Evolutionary conservation across 2,113 vertebrate species (phyloP), one percentile per base, ranked within the genome.

Genomic region (Falcunculus frontatus): DNA sequence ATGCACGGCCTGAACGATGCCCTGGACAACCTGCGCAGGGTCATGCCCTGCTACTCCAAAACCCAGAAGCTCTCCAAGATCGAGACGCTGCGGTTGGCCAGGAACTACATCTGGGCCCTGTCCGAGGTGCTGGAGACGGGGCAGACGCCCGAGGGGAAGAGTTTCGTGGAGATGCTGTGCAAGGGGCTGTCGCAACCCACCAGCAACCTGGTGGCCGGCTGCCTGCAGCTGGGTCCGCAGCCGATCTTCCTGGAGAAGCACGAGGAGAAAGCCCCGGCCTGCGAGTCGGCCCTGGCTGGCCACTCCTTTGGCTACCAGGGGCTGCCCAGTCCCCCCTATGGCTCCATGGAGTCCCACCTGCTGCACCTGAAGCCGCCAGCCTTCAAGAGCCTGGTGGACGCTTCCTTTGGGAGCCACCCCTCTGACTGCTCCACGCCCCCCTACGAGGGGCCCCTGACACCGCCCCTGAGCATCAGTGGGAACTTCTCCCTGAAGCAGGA

Each of bases 31-130:
- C 98, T 99, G 80, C 97, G 99, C 52, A 93, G 98, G 84, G 99
- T 99, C 50, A 99, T 99, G 99, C 99, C 99, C n/a, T 99, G 99
- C 86, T 99, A 99, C 96, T 99, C 99, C 87, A 99, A 99, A 82
- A 99, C 99, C 4, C 99, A 99, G 75, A 99, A 99, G 68, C 96
- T 99, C 49, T 99, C 99, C 84, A 99, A 99, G 96, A 99, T 99
- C 23, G 99, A 99, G 97, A 99, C 99, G 1, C 95, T 99, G 60
- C 97, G 99, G 72, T 96, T 99, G 55, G 99, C 99, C 15, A 98
- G 98, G 93, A 99, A 99, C 90, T 99, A 99, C 95, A 99, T 99
- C 96, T 99, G 99, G 99, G 99, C 99, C 60, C 97, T 99, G 89
- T 99, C 99, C 1, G 99, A 99, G 97, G 99, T 99, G 46, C 98